Evolutionary conservation across 2,113 vertebrate genomes (phyloP), one percentile per base, ranked within the genome.

Genomic region (Glaucidium brasilianum): DNA sequence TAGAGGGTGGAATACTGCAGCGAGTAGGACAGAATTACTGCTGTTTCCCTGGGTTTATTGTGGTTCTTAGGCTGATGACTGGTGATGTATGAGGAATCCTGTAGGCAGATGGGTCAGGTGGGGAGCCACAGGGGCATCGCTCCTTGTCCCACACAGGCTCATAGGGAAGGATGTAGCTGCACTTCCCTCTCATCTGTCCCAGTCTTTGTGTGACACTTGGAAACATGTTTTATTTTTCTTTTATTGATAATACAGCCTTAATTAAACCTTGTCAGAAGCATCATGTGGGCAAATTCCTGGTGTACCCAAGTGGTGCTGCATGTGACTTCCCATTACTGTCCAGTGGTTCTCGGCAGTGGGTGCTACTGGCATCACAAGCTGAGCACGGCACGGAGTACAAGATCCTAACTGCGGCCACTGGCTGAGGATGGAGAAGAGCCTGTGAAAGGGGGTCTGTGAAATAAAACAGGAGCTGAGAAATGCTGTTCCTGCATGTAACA

Each of bases 371-470:
- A 11, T 27, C 72, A 4, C 22, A 6, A 4, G 39, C 12, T 2
- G 34, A 43, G 35, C 0, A 2, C n/a, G 37, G 5, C 15, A 6
- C 5, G 3, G 80, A 3, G 27, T 3, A 3, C 15, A 1, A 3
- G 19, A 2, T 7, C 19, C 16, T 3, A 3, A 15, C 35, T 0
- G 0, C 11, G 66, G 41, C 56, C 2, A 3, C 37, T 68, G 85
- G 59, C 72, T 59, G 91, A 25, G 59, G 11, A 8, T 17, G 64
- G 14, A 43, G 71, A 16, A 10, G 47, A 55, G 35, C 19, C 60
- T 26, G 25, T 66, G 52, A 29, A 56, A 79, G 34, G 32, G 22
- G 13, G 5, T 50, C 79, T 69, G 43, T 50, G 66, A 19, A 34
- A 11, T 11, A 16, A 59, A 37, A 0, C 32, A 18, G 67, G 23